Conservation (phyloP, 2,797 vertebrate genomes). For the Hemibagrus guttatus region DNA sequence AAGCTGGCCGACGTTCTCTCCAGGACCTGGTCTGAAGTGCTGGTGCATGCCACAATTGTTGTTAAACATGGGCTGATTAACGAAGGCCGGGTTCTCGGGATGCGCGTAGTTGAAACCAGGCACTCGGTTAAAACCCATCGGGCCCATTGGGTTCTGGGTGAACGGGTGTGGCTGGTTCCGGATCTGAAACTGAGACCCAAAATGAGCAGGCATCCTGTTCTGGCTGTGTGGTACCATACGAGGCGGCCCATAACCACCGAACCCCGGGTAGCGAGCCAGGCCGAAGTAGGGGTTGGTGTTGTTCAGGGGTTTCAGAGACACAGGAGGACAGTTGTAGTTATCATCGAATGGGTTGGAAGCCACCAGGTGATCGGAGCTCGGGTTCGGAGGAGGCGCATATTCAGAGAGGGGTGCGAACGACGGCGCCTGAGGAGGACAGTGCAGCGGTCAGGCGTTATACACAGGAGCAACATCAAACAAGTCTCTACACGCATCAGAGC, state of each 20-base stretch:
- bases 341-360: constrained; percentile 87
- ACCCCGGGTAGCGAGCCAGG: constrained; percentile 72
- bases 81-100: constrained; percentile 72
- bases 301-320: constrained; percentile 76
- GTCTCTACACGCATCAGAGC: too few relatives aligned
- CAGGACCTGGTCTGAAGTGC: constrained; percentile 65
- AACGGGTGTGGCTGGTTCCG: constrained; percentile 77
- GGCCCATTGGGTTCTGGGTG: constrained; percentile 73
- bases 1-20: constrained; percentile 73
- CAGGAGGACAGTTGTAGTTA: constrained; percentile 73
- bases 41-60: constrained; percentile 69
- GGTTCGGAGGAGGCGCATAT: constrained; percentile 83
- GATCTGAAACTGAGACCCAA: constrained; percentile 73
- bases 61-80: constrained; percentile 70
- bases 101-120: constrained; percentile 75
- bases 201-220: constrained; percentile 73
- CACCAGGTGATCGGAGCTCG: constrained; percentile 82
- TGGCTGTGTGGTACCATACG: constrained; percentile 78
- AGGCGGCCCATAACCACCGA: constrained; percentile 74
- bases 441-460: background rate
- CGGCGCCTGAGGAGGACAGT: constrained; percentile 68
- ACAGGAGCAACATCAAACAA: background rate
- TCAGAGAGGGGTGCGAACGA: constrained; percentile 78
- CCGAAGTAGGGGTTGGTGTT: constrained; percentile 72
- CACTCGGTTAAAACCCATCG: constrained; percentile 72